Conservation (phyloP, 30 jellyfish, hydroid and myxozoan genomes). For the Aurelia sp. region DNA sequence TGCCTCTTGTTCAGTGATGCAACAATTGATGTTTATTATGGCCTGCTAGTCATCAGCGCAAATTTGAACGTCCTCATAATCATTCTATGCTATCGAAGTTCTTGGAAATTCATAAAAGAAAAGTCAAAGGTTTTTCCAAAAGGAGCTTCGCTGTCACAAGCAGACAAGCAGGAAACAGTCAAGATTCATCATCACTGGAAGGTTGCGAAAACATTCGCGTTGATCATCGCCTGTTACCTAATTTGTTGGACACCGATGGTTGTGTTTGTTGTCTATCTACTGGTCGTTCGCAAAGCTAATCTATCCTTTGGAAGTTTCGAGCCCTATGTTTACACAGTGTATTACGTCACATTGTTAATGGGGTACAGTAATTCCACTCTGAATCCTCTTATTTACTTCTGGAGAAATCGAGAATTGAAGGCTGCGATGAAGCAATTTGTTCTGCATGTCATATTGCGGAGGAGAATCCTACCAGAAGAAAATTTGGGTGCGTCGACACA, state of each 20-base stretch:
- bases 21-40: constrained; percentile 41
- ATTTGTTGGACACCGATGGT: constrained; percentile 75
- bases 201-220: constrained; percentile 62
- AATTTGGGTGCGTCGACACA: constrained; percentile 6
- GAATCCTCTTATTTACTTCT: constrained; percentile 64
- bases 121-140: constrained; percentile 46
- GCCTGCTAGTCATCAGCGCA: constrained; percentile 42
- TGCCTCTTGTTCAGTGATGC: constrained; percentile 43
- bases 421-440: constrained; percentile 54
- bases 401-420: constrained; percentile 56
- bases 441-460: not conserved
- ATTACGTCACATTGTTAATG: constrained; percentile 35
- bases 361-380: constrained; percentile 56
- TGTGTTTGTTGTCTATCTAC: constrained; percentile 30
- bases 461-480: not conserved
- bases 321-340: constrained; percentile 40
- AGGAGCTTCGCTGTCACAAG: not conserved
- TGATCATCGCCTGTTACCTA: constrained; percentile 55
- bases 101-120: constrained; percentile 46
- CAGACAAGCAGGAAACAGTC: not conserved
- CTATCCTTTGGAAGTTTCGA: constrained; percentile 13
- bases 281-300: constrained; percentile 16
- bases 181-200: constrained; percentile 54
- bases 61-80: constrained; percentile 16
- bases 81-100: constrained; percentile 32